These are phyloP conservation scores for Amazonetta brasiliensis DNA, from an alignment of 2,797 vertebrate species.

Conservation along the genomic window DNA sequence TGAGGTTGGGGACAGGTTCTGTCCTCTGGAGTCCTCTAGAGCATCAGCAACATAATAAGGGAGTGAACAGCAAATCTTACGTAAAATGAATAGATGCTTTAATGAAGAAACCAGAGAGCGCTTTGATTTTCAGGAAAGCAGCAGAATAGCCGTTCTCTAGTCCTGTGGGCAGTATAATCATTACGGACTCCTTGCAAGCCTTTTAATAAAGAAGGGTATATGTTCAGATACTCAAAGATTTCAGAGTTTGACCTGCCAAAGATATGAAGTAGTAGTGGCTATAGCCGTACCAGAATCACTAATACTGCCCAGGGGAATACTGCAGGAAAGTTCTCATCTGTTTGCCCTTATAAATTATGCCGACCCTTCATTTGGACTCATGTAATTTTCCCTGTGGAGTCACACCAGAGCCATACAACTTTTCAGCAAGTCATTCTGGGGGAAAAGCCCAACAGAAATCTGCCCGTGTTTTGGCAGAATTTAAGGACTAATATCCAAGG, in stretches of 20 bases:
- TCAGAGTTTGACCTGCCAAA: slow-evolving; percentile 50
- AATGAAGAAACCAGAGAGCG: slow-evolving; percentile 30
- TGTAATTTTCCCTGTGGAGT: slow-evolving; percentile 47
- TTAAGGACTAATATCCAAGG: slow-evolving; percentile 29
- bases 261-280: slow-evolving; percentile 34
- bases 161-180: slow-evolving; percentile 25
- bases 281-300: slow-evolving; percentile 21
- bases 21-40: neutral
- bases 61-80: neutral
- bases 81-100: neutral
- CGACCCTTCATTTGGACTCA: slow-evolving; percentile 24
- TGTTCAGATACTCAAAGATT: slow-evolving; percentile 26
- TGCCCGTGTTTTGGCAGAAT: neutral
- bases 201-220: slow-evolving; percentile 33
- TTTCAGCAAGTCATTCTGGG: slow-evolving; percentile 45
- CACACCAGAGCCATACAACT: slow-evolving; percentile 9
- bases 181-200: neutral
- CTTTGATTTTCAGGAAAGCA: slow-evolving; percentile 8
- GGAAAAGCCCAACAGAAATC: slow-evolving; percentile 27
- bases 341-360: slow-evolving; percentile 63
- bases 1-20: neutral
- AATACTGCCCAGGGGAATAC: slow-evolving; percentile 24
- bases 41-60: neutral
- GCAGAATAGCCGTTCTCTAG: neutral
- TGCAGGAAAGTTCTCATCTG: slow-evolving; percentile 59